A percentile compares a stretch with the other conserved stretches of the same genome.
Evolutionary conservation across 1,140 invertebrate genomes (phyloP).

Genomic region (Acyrthosiphon pisum): DNA sequence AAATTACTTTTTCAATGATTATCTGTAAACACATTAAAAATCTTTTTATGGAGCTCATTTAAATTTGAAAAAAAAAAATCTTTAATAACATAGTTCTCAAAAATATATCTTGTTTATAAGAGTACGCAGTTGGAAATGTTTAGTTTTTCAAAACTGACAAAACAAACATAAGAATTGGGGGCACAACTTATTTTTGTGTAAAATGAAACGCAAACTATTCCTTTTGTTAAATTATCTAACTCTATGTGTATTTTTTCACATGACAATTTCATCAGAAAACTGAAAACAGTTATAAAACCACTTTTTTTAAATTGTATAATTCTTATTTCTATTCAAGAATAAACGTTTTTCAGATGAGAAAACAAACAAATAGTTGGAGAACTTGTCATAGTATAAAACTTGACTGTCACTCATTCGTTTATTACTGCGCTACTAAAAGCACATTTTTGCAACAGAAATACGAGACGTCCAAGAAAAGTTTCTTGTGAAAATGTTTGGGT

Average conservation of each 20-base stretch:
- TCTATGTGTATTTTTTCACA: neutral
- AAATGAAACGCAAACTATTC: neutral
- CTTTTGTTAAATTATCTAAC: neutral
- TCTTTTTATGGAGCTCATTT: no score
- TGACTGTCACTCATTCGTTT: neutral
- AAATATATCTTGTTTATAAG: neutral
- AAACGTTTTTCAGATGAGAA: neutral
- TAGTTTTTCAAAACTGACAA: neutral
- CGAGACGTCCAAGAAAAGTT: neutral
- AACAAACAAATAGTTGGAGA: neutral
- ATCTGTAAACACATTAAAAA: no score
- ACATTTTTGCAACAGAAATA: neutral
- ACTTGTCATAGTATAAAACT: slow-evolving; percentile 24
- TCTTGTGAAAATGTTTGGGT: neutral
- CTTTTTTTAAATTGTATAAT: neutral
- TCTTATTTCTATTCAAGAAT: slow-evolving; percentile 10
- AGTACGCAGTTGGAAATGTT: neutral
- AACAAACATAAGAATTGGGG: neutral
- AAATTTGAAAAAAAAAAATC: neutral
- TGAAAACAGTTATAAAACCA: neutral
- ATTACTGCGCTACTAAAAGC: neutral
- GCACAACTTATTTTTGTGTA: neutral
- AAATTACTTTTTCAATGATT: no score
- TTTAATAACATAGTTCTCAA: neutral
- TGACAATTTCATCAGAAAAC: neutral